Evolutionary conservation across 2,888 invertebrate genomes (phyloP).

Genomic region (Xylocampa areola): DNA sequence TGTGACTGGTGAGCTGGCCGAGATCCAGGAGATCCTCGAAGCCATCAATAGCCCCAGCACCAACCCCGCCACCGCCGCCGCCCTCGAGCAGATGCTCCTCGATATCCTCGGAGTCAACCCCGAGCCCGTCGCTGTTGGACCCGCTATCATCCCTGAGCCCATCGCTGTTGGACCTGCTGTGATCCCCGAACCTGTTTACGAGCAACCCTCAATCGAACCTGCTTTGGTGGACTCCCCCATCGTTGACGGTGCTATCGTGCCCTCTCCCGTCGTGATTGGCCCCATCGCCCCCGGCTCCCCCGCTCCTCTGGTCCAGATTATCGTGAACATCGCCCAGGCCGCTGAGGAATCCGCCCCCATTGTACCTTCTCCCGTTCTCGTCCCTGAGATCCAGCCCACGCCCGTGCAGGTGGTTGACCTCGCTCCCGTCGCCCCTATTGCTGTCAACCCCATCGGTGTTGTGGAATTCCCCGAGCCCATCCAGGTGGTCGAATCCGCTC

Average conservation of each 20-base stretch:
- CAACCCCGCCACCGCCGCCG: conserved; percentile 71
- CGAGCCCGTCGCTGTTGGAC: conserved; percentile 58
- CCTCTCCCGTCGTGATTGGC: conserved; percentile 29
- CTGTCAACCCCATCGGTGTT: conserved; percentile 51
- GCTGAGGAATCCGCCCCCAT: conserved; percentile 11
- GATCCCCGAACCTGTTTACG: conserved; percentile 29
- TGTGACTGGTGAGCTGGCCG: conserved; percentile 62
- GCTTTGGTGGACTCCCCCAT: conserved; percentile 56
- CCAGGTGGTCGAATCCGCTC: conserved; percentile 38
- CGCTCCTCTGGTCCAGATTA: conserved; percentile 61
- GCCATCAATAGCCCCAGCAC: conserved; percentile 76
- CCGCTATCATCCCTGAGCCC: conserved; percentile 55
- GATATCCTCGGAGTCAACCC: conserved; percentile 33
- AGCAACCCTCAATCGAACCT: conserved; percentile 58
- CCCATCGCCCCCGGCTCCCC: conserved; percentile 35
- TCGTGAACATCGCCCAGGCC: conserved; percentile 57
- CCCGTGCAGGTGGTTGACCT: conserved; percentile 15
- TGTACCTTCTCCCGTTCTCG: conserved; percentile 1
- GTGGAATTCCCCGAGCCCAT: conserved; percentile 44
- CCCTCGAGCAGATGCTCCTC: conserved; percentile 50
- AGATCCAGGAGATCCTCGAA: conserved; percentile 69
- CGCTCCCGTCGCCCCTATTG: conserved; percentile 43
- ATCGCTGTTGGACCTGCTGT: conserved; percentile 51
- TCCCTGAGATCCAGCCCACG: conserved; percentile 1
- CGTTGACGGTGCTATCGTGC: conserved; percentile 46